Evolutionary conservation across 2,113 vertebrate genomes (phyloP).

Genomic region (Vulpes vulpes): DNA sequence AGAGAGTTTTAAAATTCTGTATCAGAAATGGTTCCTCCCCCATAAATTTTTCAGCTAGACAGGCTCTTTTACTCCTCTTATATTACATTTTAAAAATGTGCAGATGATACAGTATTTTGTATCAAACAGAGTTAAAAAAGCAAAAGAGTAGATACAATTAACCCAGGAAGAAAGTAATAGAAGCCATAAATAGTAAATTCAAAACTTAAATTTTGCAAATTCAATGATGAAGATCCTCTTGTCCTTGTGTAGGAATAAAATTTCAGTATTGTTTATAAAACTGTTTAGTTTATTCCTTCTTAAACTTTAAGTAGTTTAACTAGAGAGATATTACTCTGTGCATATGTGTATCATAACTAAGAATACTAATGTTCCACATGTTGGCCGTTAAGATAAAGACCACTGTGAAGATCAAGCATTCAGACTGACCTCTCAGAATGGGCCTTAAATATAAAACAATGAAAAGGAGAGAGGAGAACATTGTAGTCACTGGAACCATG

Average conservation of each 20-base stretch:
- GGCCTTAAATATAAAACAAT: neutral
- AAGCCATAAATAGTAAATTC: neutral
- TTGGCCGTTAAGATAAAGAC: neutral
- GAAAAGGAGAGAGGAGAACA: neutral
- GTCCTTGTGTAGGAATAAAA: neutral
- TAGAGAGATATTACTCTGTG: neutral
- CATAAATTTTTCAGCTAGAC: neutral
- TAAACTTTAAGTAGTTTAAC: neutral
- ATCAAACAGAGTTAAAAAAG: neutral
- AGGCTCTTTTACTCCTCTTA: constrained; percentile 40
- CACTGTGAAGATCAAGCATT: neutral
- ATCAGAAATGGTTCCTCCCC: neutral
- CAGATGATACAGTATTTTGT: neutral
- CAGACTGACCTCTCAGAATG: neutral
- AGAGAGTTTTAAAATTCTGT: constrained; percentile 22
- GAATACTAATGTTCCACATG: neutral
- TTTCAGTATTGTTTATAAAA: neutral
- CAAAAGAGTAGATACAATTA: neutral
- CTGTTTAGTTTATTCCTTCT: neutral
- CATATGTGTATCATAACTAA: neutral
- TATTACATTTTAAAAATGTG: constrained; percentile 4
- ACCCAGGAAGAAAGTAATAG: neutral
- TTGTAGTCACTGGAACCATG: neutral
- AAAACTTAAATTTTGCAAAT: constrained; percentile 6
- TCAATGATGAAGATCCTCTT: neutral